Conservation (phyloP, 2,888 invertebrate genomes). For the Aporophyla lueneburgensis region DNA sequence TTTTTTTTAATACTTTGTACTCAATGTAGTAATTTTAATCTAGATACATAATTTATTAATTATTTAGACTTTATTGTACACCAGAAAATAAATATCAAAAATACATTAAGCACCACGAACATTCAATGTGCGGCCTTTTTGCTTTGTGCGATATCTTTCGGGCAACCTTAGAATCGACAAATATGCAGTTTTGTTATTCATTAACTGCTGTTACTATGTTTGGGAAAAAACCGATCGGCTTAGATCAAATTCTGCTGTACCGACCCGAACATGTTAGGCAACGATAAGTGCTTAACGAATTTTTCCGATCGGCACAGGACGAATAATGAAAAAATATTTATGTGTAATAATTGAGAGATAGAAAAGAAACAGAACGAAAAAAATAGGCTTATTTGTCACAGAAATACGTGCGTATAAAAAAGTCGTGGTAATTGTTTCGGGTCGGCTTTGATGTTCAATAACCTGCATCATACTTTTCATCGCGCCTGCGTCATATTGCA, state of each 20-base stretch:
- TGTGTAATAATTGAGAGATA: background rate
- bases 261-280: background rate
- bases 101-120: too few relatives aligned
- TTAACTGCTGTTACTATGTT: background rate
- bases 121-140: too few relatives aligned
- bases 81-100: too few relatives aligned
- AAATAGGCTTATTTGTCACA: background rate
- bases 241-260: background rate
- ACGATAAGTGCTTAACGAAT: background rate
- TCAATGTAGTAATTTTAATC: background rate
- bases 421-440: background rate
- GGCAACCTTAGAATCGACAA: too few relatives aligned
- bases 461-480: too few relatives aligned
- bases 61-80: background rate
- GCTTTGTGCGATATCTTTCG: too few relatives aligned
- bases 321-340: too few relatives aligned
- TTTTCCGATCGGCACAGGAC: background rate
- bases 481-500: too few relatives aligned
- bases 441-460: background rate
- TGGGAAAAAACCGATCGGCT: background rate
- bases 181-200: too few relatives aligned
- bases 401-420: background rate
- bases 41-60: background rate
- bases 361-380: background rate
- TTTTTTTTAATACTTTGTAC: background rate